Base-by-base conservation (phyloP, 2,113 vertebrate genomes). In the Orientallactaga bullata region DNA sequence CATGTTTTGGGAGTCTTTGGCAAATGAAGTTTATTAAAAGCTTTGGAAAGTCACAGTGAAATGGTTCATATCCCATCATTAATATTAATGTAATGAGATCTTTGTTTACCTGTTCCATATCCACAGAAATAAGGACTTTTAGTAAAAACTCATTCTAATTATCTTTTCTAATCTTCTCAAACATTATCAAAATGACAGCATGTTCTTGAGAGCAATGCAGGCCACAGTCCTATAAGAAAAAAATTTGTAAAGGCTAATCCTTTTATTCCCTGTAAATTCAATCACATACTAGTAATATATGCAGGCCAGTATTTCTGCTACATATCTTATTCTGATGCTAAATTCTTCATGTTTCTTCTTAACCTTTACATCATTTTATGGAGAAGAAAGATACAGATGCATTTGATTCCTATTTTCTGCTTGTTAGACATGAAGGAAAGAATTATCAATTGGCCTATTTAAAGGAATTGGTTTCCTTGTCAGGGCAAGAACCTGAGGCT, bases 1-100 rank as follows among this genome's bases (percentile, higher is more conserved):
- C n/a, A 21, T 88, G 47, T 13, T 35, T 76, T 80, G 85, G 16
- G 21, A 89, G 28, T 69, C 32, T 88, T 92, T 92, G 84, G 32
- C 26, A 71, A 55, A 55, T 55, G 47, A 6, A 72, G 7, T 0
- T 0, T 0, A 0, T 72, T 51, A n/a, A 39, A 90, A 74, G 23
- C 60, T 73, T 93, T 93, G 89, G 85, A 93, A 94, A 87, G 66
- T n/a, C 1, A 89, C 85, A 39, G 21, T 89, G 51, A 89, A 96
- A 85, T 66, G 24, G 24, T 85, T 92, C 30, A 4, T 95, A 96
- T 74, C 35, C 83, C 63, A 90, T 30, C 17, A 79, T 71, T 82
- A 96, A 32, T 58, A 82, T 72, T 85, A 78, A 39, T 90, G 3
- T 82, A 55, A 88, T 92, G 18, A 88, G 21, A 73, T 65, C 39